Conservation (phyloP, 2,797 vertebrate species). For the Paedocypris micromegethes region DNA sequence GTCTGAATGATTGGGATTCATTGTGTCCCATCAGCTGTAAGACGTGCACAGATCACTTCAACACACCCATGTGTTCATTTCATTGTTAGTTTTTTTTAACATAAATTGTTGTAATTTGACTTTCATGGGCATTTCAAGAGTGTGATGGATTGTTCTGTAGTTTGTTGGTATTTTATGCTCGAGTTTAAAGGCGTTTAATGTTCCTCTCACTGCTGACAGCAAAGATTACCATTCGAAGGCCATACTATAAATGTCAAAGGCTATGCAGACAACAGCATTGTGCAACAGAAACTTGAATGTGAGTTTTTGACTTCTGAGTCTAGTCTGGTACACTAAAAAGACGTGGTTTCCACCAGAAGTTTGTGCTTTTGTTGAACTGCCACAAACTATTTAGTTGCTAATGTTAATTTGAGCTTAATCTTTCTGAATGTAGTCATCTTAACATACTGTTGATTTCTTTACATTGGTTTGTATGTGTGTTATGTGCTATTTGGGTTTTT, state of each 20-base stretch:
- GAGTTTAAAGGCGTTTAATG: background rate
- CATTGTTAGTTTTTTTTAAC: no score
- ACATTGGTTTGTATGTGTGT: slow-evolving; percentile 14
- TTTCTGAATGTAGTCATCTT: slow-evolving; percentile 39
- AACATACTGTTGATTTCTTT: slow-evolving; percentile 33
- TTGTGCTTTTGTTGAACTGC: background rate
- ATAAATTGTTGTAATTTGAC: no score
- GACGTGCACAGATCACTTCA: no score
- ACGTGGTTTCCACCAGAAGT: slow-evolving; percentile 1
- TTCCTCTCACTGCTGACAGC: slow-evolving; percentile 7
- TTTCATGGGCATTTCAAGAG: no score
- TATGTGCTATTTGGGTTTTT: slow-evolving; percentile 2
- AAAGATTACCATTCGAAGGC: slow-evolving; percentile 5
- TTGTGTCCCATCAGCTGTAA: no score
- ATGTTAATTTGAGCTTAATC: slow-evolving; percentile 22
- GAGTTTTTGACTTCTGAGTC: background rate
- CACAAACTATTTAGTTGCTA: background rate
- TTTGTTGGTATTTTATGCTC: slow-evolving; percentile 9
- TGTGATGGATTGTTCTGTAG: background rate
- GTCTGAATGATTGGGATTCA: slow-evolving; percentile 19
- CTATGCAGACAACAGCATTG: slow-evolving; percentile 32
- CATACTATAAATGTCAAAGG: slow-evolving; percentile 16
- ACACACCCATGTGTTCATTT: no score
- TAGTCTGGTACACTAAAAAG: background rate
- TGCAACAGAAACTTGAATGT: slow-evolving; percentile 4